Base-by-base conservation (phyloP, 2,113 vertebrate genomes). In the Oxygymnocypris stewartii region DNA sequence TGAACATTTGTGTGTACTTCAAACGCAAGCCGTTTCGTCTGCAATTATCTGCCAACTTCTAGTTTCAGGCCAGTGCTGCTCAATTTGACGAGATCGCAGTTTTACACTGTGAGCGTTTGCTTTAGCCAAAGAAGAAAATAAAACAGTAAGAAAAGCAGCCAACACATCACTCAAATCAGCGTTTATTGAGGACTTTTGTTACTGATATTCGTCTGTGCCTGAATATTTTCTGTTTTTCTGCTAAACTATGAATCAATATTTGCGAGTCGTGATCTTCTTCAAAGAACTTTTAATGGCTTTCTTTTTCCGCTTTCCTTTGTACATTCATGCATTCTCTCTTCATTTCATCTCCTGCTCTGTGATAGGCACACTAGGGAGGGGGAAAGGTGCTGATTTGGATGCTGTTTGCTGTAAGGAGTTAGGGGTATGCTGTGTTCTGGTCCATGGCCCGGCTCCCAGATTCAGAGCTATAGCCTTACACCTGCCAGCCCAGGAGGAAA, bases 401-500 rank as follows among this genome's bases (percentile, higher is more conserved):
- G 78, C 31, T 63, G n/a, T 85, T 28, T 65, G 80, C 73, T 65
- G n/a, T 59, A 35, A 28, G 54, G 65, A 51, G 76, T 79, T 40
- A 25, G 78, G 87, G 74, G 77, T 67, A 77, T 42, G 61, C n/a
- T 67, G 75, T 51, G 69, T 75, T 86, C 71, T 86, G 87, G 89
- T 87, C 59, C 35, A 4, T 10, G 85, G 78, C 85, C 88, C 54
- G 63, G 37, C 49, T 85, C n/a, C 47, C 63, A 35, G 61, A 67
- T 84, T 59, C 86, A 84, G 71, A 86, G 59, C 44, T 85, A 11
- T 71, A 78, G 82, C 61, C 85, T 87, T 78, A 82, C 89, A 90
- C 82, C 79, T 90, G 89, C 75, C 87, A 13, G 83, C 88, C 25
- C 89, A 76, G 87, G 84, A 84, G 84, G 87, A 87, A 35, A 76